Evolutionary conservation across 2,113 vertebrate genomes (phyloP).

Genomic region (Gavia stellata): DNA sequence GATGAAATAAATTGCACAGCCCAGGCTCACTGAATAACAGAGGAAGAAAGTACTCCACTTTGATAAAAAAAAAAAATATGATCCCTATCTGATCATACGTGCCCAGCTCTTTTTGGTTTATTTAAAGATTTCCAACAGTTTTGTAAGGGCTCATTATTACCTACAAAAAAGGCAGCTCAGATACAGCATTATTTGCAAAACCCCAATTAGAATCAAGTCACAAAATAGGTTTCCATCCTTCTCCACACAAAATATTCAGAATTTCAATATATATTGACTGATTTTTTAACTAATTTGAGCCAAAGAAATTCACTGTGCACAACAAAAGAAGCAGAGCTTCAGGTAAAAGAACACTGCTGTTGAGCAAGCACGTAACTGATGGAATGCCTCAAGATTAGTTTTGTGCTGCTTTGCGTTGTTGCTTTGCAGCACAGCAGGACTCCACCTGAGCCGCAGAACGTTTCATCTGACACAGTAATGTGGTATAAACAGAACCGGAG

Average conservation of each 20-base stretch:
- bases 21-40: neutral
- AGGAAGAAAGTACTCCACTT: neutral
- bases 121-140: neutral
- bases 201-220: neutral
- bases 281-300: neutral
- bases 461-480: neutral
- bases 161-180: neutral
- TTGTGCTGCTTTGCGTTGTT: neutral
- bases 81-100: fast-evolving
- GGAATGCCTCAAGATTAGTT: neutral
- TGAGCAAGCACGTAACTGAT: neutral
- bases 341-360: neutral
- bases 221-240: neutral
- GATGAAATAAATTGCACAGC: neutral
- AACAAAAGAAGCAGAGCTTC: neutral
- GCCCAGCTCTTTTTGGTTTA: neutral
- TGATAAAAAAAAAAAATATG: neutral
- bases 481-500: neutral
- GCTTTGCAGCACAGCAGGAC: neutral
- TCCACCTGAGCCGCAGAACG: neutral
- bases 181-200: neutral
- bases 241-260: neutral
- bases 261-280: neutral
- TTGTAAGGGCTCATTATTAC: neutral
- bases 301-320: neutral